Conservation (phyloP, 2,113 vertebrate genomes). For the Salvator merianae region DNA sequence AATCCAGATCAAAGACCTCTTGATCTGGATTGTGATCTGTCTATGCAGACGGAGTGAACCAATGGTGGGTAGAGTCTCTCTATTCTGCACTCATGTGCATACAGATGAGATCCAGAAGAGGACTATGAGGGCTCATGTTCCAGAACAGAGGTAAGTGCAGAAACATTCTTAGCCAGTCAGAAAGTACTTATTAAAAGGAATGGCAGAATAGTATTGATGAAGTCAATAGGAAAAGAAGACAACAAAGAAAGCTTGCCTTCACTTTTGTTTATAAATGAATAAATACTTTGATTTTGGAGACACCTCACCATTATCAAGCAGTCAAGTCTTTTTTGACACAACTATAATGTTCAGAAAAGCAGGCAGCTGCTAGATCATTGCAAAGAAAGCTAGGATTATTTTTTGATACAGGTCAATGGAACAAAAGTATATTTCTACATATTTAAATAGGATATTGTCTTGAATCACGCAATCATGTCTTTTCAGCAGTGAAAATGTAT, state of each 20-base stretch:
- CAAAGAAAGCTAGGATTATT: background rate
- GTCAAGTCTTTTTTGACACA: background rate
- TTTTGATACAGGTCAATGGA: background rate
- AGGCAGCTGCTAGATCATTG: background rate
- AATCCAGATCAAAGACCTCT: no score
- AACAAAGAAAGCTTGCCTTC: background rate
- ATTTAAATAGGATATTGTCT: background rate
- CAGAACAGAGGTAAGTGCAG: no score
- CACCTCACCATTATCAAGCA: background rate
- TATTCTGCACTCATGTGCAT: no score
- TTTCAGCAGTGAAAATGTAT: background rate
- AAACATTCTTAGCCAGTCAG: background rate
- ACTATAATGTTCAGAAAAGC: no score
- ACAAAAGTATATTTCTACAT: background rate
- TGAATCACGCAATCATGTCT: background rate
- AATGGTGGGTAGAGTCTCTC: no score
- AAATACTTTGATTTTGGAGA: background rate
- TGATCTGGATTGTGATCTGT: no score
- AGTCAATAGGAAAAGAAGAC: background rate
- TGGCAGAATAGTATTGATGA: background rate
- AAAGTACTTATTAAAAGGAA: background rate
- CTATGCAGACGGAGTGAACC: no score
- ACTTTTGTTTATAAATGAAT: background rate
- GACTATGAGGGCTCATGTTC: no score
- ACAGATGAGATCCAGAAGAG: no score